Evolutionary conservation across 1,140 invertebrate genomes (phyloP), one percentile per base, ranked within the genome.

Genomic region (Macrostomum lignano): DNA sequence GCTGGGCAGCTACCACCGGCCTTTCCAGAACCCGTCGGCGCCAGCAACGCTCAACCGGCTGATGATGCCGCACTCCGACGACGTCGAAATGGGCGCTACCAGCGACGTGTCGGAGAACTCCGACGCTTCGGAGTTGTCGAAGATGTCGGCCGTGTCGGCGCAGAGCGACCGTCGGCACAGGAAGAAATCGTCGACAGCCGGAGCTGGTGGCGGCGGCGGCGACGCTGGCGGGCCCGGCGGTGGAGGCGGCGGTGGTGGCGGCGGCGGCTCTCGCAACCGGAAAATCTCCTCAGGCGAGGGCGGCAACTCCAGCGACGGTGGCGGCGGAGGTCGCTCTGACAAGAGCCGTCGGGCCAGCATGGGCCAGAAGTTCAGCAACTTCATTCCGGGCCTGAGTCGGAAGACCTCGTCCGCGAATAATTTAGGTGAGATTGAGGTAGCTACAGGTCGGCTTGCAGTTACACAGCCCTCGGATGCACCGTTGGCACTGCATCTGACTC

Each of bases 401-500:
- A 82, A 88, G 57, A 88, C 79, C 46, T 86, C 71, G 53, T 86
- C 78, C 34, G 88, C 84, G 2, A 84, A 77, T 40, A 81, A 93
- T 55, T 65, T 93, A 19, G 84, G 77, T 37, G 76, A 75, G 39
- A 81, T 79, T 68, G 78, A 78, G 14, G 19, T 11, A 17, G 17
- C 14, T 19, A 36, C 11, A 7, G 3, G 7, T 11, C 11, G 7
- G 7, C 14, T n/a, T 20, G 23, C 9, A 33, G 9, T 10, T 11
- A 24, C 13, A 25, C 28, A 20, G 14, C 30, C 11, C 10, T 3
- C 2, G n/a, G n/a, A n/a, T n/a, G n/a, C n/a, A n/a, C n/a, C n/a
- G n/a, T n/a, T n/a, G n/a, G n/a, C n/a, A n/a, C n/a, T n/a, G n/a
- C n/a, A n/a, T n/a, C n/a, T n/a, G n/a, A n/a, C n/a, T n/a, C n/a